Evolutionary conservation across 2,888 invertebrate species (phyloP).

Genomic region (Hartigia nigra): DNA sequence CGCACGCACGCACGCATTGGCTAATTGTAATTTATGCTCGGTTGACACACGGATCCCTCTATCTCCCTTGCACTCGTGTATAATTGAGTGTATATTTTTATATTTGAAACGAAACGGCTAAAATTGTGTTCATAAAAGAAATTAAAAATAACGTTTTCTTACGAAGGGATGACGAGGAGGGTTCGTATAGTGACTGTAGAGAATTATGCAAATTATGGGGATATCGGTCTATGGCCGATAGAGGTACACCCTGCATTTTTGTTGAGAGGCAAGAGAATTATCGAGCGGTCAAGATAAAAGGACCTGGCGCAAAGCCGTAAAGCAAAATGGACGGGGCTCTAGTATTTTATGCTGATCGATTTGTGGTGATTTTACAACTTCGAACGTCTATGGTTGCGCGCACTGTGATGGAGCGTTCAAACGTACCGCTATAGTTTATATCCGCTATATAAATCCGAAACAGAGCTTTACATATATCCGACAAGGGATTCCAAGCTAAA

Average conservation of each 20-base stretch:
- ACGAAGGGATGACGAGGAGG: not conserved
- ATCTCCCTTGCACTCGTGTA: not conserved
- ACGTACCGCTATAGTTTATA: conserved; percentile 59
- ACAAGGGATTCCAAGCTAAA: conserved; percentile 5
- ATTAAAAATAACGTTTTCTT: not conserved
- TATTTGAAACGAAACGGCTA: not conserved
- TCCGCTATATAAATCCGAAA: conserved; percentile 51
- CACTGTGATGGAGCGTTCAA: conserved; percentile 49
- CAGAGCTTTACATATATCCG: conserved; percentile 53
- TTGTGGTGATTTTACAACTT: conserved; percentile 64
- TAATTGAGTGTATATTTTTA: not conserved
- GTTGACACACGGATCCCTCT: conserved; percentile 17
- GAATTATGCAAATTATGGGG: not conserved
- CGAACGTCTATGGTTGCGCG: conserved; percentile 48
- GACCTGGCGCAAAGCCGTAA: conserved; percentile 49
- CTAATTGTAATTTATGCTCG: conserved; percentile 51
- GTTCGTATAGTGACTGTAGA: not conserved
- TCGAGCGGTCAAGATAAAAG: conserved; percentile 54
- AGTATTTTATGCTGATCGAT: conserved; percentile 61
- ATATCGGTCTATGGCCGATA: not conserved
- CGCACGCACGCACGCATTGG: conserved; percentile 34
- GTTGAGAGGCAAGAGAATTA: conserved; percentile 26
- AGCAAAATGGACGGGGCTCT: conserved; percentile 52
- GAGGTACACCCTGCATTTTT: not conserved
- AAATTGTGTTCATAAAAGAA: not conserved